A percentile compares a stretch with the other conserved stretches of the same genome.
These are phyloP conservation scores for Holcopasites calliopsidis DNA, from an alignment of 1,140 invertebrate genomes.

Conservation along the genomic window DNA sequence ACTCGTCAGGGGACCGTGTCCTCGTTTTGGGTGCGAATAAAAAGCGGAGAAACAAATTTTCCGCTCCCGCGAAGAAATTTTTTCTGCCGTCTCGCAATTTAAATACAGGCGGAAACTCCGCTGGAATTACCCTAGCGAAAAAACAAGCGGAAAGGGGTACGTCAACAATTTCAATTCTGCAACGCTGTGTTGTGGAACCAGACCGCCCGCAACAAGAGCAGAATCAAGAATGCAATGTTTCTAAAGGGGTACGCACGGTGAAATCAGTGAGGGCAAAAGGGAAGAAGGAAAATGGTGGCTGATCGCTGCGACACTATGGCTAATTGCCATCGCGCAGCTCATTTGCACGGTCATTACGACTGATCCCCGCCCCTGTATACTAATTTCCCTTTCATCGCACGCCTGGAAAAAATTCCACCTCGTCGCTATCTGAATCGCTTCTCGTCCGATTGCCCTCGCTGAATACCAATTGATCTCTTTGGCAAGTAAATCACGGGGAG, in stretches of 20 bases:
- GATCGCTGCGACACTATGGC: too few relatives aligned
- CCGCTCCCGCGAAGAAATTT: slow-evolving; percentile 9
- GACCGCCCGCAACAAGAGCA: too few relatives aligned
- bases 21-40: slow-evolving; percentile 23
- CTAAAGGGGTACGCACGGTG: too few relatives aligned
- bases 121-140: not conserved
- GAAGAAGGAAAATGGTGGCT: not conserved
- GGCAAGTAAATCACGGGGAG: not conserved
- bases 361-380: not conserved
- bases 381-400: slow-evolving; percentile 7
- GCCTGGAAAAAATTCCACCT: not conserved
- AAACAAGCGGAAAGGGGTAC: not conserved
- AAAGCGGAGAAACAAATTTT: slow-evolving; percentile 30
- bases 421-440: not conserved
- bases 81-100: not conserved
- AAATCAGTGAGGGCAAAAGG: too few relatives aligned
- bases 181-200: too few relatives aligned
- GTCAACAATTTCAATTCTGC: slow-evolving; percentile 5
- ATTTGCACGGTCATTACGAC: not conserved
- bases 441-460: too few relatives aligned
- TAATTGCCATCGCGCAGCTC: not conserved
- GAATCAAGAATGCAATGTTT: too few relatives aligned
- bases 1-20: slow-evolving; percentile 17
- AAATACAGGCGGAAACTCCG: slow-evolving; percentile 2
- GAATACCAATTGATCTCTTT: not conserved